A percentile compares a stretch with the other conserved stretches of the same genome.
These are phyloP conservation scores for Rhadinocentrus ornatus DNA, from an alignment of 2,797 vertebrate genomes.

Conservation along the genomic window DNA sequence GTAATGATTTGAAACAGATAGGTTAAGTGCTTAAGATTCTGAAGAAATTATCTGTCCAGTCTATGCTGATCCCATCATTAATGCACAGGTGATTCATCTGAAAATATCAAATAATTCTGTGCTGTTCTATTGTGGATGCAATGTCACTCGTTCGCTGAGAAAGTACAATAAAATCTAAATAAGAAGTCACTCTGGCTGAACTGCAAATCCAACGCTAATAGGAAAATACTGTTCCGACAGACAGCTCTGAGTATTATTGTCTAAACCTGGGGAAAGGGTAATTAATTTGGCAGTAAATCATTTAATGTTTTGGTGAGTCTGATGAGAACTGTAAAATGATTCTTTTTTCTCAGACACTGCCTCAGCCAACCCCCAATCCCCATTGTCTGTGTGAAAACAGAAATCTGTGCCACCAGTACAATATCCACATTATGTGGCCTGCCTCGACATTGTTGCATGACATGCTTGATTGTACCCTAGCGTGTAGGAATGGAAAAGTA, in stretches of 20 bases:
- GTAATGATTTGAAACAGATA: constrained; percentile 60
- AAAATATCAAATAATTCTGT: constrained; percentile 72
- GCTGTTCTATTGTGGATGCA: constrained; percentile 73
- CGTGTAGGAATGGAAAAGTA: constrained; percentile 56
- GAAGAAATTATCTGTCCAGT: constrained; percentile 69
- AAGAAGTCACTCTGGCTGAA: constrained; percentile 84
- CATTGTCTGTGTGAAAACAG: constrained; percentile 82
- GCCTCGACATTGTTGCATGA: constrained; percentile 75
- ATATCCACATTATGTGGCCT: constrained; percentile 79
- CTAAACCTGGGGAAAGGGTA: constrained; percentile 84
- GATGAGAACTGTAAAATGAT: constrained; percentile 80
- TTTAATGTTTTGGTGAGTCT: constrained; percentile 80
- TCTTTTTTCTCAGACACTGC: constrained; percentile 58
- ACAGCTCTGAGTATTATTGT: constrained; percentile 80
- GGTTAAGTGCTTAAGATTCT: constrained; percentile 62
- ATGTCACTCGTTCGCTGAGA: constrained; percentile 73
- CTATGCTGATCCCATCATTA: constrained; percentile 72
- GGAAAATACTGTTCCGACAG: constrained; percentile 82
- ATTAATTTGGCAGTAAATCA: constrained; percentile 86
- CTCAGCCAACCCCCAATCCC: constrained; percentile 62
- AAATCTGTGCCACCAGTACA: constrained; percentile 82
- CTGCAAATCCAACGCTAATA: constrained; percentile 82
- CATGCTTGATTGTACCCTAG: constrained; percentile 75
- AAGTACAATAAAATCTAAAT: constrained; percentile 84
- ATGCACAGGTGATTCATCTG: constrained; percentile 78